A percentile compares a stretch with the other conserved stretches of the same genome.
Conservation (phyloP, 2,888 invertebrate genomes). For the Calameuta pallipes region DNA sequence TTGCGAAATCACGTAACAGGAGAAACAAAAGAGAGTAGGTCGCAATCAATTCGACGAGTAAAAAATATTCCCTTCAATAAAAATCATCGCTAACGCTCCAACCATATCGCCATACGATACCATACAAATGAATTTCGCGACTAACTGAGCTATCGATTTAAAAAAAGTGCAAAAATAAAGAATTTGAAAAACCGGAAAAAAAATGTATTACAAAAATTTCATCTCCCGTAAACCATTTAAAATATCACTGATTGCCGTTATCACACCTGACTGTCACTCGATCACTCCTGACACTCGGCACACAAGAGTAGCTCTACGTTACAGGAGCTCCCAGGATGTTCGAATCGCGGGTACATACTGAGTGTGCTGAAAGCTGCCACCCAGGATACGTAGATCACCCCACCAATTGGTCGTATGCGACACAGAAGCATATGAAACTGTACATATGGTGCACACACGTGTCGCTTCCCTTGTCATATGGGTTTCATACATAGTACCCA, state of each 20-base stretch:
- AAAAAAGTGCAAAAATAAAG: not conserved
- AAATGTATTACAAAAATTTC: not conserved
- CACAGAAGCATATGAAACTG: not conserved
- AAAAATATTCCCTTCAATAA: not conserved
- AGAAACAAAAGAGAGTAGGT: not conserved
- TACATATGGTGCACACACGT: not conserved
- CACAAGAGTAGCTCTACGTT: not conserved
- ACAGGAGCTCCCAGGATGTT: constrained; percentile 20
- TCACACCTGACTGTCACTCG: constrained; percentile 2
- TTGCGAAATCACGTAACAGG: not conserved
- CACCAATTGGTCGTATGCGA: not conserved
- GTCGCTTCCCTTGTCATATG: not conserved
- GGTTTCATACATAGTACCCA: constrained; percentile 27
- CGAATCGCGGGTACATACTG: constrained; percentile 49
- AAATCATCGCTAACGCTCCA: not conserved
- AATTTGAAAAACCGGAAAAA: not conserved
- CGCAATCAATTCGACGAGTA: not conserved
- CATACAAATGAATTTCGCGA: not conserved
- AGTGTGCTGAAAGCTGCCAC: constrained; percentile 36
- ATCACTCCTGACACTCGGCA: not conserved
- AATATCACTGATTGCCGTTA: not conserved
- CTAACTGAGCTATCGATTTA: not conserved
- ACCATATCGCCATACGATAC: not conserved
- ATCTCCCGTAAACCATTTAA: not conserved
- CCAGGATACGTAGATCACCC: constrained; percentile 17